Percentiles rank a stretch among this genome's conserved stretches.
Conservation (phyloP, 2,113 vertebrate genomes). For the Lepidothrix coronata region DNA sequence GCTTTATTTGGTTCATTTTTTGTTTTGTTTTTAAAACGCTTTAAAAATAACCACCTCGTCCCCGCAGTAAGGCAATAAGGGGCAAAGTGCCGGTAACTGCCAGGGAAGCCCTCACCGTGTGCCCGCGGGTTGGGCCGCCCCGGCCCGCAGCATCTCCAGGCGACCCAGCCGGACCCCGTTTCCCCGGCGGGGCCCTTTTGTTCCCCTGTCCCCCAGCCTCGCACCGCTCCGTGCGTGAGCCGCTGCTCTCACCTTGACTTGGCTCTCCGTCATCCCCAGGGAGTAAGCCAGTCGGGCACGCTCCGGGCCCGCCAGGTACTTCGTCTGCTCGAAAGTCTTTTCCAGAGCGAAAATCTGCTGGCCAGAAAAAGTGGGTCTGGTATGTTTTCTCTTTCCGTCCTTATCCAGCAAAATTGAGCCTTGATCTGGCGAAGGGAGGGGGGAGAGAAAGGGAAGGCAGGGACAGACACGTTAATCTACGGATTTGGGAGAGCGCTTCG, state of each 20-base stretch:
- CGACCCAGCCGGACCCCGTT: fast-evolving
- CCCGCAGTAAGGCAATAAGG: not conserved
- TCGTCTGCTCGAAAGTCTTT: constrained; percentile 98
- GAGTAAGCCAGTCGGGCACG: constrained; percentile 92
- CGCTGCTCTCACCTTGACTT: constrained; percentile 89
- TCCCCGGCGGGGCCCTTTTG: not conserved
- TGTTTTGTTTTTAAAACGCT: fast-evolving
- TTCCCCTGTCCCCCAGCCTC: not conserved
- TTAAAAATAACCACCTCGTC: not conserved
- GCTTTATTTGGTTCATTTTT: not conserved
- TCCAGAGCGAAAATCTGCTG: constrained; percentile 98
- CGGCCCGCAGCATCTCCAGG: not conserved
- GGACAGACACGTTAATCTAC: constrained; percentile 51
- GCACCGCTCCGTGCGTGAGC: not conserved
- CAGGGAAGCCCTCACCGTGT: not conserved
- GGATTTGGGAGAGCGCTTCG: not conserved
- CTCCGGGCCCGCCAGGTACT: constrained; percentile 95
- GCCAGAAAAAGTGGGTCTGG: constrained; percentile 94
- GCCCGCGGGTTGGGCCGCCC: not conserved
- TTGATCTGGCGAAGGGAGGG: constrained; percentile 79
- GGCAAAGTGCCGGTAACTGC: not conserved
- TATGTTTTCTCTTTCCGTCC: constrained; percentile 96
- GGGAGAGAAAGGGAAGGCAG: constrained; percentile 55
- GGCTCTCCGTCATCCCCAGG: constrained; percentile 97
- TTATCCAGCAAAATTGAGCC: constrained; percentile 93